Evolutionary conservation across 2,113 vertebrate genomes (phyloP).

Genomic region (Calonectris borealis): DNA sequence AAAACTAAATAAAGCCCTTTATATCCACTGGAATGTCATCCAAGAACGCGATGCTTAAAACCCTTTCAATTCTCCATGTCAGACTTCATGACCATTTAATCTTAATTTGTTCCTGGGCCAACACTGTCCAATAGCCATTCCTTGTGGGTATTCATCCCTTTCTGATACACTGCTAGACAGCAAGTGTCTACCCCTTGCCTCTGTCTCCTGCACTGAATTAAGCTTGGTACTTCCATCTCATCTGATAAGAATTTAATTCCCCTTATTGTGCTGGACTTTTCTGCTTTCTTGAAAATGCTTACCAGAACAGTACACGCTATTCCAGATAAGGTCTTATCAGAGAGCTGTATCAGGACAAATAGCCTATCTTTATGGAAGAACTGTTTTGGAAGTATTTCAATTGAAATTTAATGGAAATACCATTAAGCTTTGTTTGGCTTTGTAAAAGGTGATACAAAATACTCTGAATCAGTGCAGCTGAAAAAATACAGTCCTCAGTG

Average conservation of each 20-base stretch:
- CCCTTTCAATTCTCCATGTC: neutral
- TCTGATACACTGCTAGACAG: neutral
- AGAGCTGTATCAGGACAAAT: slow-evolving; percentile 63
- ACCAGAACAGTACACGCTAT: slow-evolving; percentile 59
- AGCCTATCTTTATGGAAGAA: slow-evolving; percentile 63
- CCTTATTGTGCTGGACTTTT: neutral
- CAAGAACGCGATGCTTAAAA: neutral
- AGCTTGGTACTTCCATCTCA: neutral
- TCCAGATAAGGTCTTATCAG: slow-evolving; percentile 63
- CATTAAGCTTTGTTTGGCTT: slow-evolving; percentile 67
- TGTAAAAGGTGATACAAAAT: slow-evolving; percentile 63
- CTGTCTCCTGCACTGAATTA: neutral
- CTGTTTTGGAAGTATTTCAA: slow-evolving; percentile 63
- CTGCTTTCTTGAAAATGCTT: slow-evolving; percentile 56
- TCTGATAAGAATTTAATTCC: slow-evolving; percentile 27
- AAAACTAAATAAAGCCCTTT: neutral
- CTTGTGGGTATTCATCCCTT: neutral
- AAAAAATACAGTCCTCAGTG: slow-evolving; percentile 58
- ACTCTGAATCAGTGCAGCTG: slow-evolving; percentile 45
- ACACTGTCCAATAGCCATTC: neutral
- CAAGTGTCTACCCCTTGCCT: neutral
- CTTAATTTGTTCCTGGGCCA: neutral
- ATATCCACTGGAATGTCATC: neutral
- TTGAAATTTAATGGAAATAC: slow-evolving; percentile 63
- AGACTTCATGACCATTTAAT: neutral